These are phyloP conservation scores for Tethea ocularis DNA, from an alignment of 2,888 invertebrate species.

Conservation along the genomic window DNA sequence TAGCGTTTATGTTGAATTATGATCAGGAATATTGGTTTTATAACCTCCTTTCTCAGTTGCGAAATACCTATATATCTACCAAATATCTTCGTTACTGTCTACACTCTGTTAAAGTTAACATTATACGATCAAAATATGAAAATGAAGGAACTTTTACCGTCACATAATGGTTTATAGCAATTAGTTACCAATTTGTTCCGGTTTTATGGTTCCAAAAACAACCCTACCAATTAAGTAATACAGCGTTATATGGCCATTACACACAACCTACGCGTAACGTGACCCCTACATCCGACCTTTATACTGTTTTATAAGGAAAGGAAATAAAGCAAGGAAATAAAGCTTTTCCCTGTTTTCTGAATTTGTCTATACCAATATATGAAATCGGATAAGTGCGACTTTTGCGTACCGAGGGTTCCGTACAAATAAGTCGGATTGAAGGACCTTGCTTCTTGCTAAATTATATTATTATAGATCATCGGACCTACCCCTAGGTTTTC, in stretches of 20 bases:
- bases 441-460: too few relatives aligned
- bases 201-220: not conserved
- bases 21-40: too few relatives aligned
- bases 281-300: not conserved
- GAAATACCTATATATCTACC: too few relatives aligned
- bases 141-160: not conserved
- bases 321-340: not conserved
- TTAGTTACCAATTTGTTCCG: conserved; percentile 1
- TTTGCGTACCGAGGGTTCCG: too few relatives aligned
- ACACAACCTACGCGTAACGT: not conserved
- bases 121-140: not conserved
- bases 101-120: not conserved
- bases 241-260: not conserved
- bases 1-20: too few relatives aligned
- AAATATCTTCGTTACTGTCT: not conserved
- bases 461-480: too few relatives aligned
- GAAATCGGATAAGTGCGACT: too few relatives aligned
- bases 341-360: not conserved
- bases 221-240: not conserved
- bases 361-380: too few relatives aligned
- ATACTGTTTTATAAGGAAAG: not conserved
- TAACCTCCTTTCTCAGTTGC: too few relatives aligned
- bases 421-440: too few relatives aligned
- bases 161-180: not conserved
- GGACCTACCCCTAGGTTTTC: too few relatives aligned